Conservation (phyloP, 1,140 invertebrate genomes). For the Diuraphis noxia region DNA sequence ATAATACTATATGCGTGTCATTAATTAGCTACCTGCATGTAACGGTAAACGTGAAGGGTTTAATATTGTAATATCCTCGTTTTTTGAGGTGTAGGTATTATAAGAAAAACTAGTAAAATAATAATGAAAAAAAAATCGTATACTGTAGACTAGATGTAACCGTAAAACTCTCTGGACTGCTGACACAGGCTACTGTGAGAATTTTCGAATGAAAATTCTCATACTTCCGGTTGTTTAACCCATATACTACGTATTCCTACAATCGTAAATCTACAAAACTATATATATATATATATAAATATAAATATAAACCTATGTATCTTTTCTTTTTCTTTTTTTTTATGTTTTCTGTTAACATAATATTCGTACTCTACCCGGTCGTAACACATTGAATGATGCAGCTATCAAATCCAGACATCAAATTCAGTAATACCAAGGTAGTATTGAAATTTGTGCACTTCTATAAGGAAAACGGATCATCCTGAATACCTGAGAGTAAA, state of each 20-base stretch:
- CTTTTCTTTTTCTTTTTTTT: neutral
- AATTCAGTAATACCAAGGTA: neutral
- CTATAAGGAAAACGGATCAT: neutral
- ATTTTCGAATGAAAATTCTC: neutral
- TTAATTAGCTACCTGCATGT: neutral
- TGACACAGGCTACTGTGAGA: neutral
- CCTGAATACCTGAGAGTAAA: neutral
- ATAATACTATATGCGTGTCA: neutral
- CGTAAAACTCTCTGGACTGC: neutral
- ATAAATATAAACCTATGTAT: neutral
- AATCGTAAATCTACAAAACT: neutral
- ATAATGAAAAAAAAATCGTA: neutral
- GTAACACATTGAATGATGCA: neutral
- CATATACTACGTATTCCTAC: neutral
- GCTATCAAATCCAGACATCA: neutral
- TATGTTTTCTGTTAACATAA: neutral
- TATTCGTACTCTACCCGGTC: neutral
- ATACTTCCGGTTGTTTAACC: neutral
- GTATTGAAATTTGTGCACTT: neutral
- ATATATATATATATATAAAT: neutral
- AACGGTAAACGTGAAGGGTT: neutral
- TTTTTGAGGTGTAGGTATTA: no score
- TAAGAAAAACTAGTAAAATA: neutral
- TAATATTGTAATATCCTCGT: neutral
- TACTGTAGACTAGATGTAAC: neutral